Percentiles rank a stretch among this genome's conserved stretches.
These are phyloP conservation scores for Araneus ventricosus DNA, from an alignment of 1,140 invertebrate species.

Conservation along the genomic window DNA sequence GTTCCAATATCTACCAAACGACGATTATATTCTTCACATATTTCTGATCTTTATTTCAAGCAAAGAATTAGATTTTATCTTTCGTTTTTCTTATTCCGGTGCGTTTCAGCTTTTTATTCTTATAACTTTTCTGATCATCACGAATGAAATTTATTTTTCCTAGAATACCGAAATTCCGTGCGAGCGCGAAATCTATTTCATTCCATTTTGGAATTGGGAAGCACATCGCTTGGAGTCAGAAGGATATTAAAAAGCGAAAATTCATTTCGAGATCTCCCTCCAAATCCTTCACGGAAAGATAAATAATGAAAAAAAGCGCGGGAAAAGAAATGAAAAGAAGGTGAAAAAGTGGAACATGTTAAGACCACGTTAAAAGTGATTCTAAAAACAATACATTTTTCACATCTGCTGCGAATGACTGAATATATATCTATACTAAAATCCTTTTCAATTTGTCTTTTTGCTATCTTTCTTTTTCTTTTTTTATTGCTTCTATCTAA, in stretches of 20 bases:
- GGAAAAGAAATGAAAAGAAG: not conserved
- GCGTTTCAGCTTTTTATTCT: too few species aligned
- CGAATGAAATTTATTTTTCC: too few species aligned
- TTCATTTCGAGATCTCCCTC: not conserved
- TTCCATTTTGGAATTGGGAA: not conserved
- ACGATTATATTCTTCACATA: too few species aligned
- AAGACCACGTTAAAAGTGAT: not conserved
- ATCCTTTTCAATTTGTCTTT: not conserved
- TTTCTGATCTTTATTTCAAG: too few species aligned
- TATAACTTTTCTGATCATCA: too few species aligned
- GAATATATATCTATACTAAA: not conserved
- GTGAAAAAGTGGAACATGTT: not conserved
- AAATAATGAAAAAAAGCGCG: not conserved
- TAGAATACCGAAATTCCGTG: not conserved
- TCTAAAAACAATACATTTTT: conserved; percentile 6
- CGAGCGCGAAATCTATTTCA: conserved; percentile 10
- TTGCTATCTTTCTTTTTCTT: not conserved
- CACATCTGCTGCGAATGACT: not conserved
- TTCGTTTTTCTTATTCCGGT: too few species aligned
- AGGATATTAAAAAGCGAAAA: conserved; percentile 17
- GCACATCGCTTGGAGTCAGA: not conserved
- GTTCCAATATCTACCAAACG: too few species aligned
- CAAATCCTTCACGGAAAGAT: not conserved
- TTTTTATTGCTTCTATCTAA: not conserved
- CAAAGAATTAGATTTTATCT: too few species aligned